A percentile compares a stretch with the other conserved stretches of the same genome.
These are phyloP conservation scores for Blastobasis lacticolella DNA, from an alignment of 2,888 invertebrate genomes.

Conservation along the genomic window DNA sequence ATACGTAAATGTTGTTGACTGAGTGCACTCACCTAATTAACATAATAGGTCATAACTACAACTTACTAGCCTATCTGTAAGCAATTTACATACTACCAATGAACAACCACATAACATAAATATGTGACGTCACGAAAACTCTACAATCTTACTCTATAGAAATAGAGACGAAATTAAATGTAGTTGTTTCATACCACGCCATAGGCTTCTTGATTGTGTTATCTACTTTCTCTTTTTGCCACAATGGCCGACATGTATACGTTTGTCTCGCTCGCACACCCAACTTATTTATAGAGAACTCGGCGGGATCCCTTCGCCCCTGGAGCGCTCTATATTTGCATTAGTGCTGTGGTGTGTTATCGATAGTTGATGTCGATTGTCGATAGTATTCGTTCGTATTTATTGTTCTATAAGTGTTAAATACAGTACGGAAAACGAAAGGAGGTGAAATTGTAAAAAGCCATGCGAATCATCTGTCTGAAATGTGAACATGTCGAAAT, in stretches of 20 bases:
- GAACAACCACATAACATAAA: too few species aligned
- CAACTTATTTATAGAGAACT: conserved; percentile 54
- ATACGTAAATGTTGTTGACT: too few species aligned
- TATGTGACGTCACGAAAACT: too few species aligned
- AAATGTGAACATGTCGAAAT: too few species aligned
- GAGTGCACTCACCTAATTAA: too few species aligned
- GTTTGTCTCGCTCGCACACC: conserved; percentile 35
- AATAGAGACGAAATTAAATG: conserved; percentile 27
- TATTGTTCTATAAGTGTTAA: too few species aligned
- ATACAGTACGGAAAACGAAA: too few species aligned
- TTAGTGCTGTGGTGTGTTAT: conserved; percentile 30
- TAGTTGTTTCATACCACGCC: conserved; percentile 12
- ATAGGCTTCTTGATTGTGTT: conserved; percentile 23
- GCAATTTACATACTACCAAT: not conserved
- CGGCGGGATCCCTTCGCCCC: conserved; percentile 42
- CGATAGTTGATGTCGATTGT: conserved; percentile 9
- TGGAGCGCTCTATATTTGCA: conserved; percentile 52
- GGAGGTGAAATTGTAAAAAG: too few species aligned
- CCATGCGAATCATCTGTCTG: too few species aligned
- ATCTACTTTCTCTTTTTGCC: conserved; percentile 36
- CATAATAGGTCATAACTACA: too few species aligned
- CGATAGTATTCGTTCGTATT: not conserved
- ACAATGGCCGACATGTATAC: conserved; percentile 18
- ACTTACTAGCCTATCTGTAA: too few species aligned
- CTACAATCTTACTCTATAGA: conserved; percentile 6